A percentile compares a stretch with the other conserved stretches of the same genome.
These are phyloP conservation scores for Anisognathus igniventris DNA, from an alignment of 2,797 vertebrate species.

Conservation along the genomic window DNA sequence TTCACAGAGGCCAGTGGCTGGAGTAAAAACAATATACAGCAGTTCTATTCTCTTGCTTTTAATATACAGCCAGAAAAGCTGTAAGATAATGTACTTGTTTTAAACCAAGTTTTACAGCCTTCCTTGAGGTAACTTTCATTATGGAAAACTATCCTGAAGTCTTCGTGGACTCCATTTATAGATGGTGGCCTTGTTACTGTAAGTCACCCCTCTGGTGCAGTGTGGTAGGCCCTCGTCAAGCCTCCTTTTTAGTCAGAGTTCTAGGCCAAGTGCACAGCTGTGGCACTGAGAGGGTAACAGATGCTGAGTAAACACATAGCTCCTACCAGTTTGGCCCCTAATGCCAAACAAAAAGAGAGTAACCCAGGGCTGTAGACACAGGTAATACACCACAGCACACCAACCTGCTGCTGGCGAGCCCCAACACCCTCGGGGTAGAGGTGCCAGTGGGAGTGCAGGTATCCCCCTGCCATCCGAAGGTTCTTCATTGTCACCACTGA, in stretches of 20 bases:
- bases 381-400: neutral
- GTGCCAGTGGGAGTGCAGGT: conserved; percentile 96
- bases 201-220: neutral
- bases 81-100: neutral
- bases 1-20: neutral
- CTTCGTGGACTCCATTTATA: neutral
- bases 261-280: neutral
- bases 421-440: conserved; percentile 92
- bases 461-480: conserved; percentile 91
- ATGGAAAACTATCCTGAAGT: neutral
- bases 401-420: conserved; percentile 92
- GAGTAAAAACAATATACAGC: neutral
- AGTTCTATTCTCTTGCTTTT: neutral
- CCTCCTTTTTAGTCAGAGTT: neutral
- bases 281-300: neutral
- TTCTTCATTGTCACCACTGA: conserved; percentile 93
- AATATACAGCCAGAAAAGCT: neutral
- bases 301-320: neutral
- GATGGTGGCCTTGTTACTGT: neutral
- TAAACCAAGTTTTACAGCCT: neutral
- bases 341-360: neutral
- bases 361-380: neutral
- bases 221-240: neutral
- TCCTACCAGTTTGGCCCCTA: neutral
- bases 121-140: neutral